Evolutionary conservation across 2,113 vertebrate species (phyloP).

Genomic region (Oostethus manadensis): DNA sequence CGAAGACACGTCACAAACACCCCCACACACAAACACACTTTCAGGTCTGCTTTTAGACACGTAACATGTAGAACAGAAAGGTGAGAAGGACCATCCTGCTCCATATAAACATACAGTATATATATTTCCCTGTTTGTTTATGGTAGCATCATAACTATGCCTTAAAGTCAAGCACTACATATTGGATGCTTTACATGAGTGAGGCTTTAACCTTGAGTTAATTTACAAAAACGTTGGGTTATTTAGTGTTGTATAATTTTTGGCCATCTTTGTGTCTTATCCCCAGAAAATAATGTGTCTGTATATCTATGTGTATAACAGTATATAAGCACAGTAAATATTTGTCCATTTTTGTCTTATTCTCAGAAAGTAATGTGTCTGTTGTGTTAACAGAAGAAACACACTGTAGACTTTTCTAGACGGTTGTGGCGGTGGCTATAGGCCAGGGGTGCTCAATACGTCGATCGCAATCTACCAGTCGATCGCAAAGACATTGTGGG

Average conservation of each 20-base stretch:
- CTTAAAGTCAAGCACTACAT: background rate
- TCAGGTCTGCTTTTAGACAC: conserved; percentile 32
- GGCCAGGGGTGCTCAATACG: no score
- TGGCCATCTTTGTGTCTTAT: background rate
- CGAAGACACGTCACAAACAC: conserved; percentile 18
- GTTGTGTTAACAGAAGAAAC: background rate
- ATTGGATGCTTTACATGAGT: background rate
- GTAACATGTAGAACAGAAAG: conserved; percentile 14
- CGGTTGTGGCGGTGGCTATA: no score
- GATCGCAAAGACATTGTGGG: no score
- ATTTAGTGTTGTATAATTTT: background rate
- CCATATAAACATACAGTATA: no score
- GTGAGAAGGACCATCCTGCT: conserved; percentile 6
- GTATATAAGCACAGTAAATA: no score
- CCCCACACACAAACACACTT: conserved; percentile 11
- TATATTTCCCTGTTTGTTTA: conserved; percentile 15
- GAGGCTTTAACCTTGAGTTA: background rate
- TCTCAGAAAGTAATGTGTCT: background rate
- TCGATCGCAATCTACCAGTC: no score
- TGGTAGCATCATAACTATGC: background rate
- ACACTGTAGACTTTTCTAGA: no score
- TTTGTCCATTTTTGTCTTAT: background rate
- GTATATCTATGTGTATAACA: background rate
- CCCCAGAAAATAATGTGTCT: background rate
- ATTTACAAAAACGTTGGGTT: background rate